Conservation (phyloP, 1,140 invertebrate species). For the Rhynchophorus ferrugineus region DNA sequence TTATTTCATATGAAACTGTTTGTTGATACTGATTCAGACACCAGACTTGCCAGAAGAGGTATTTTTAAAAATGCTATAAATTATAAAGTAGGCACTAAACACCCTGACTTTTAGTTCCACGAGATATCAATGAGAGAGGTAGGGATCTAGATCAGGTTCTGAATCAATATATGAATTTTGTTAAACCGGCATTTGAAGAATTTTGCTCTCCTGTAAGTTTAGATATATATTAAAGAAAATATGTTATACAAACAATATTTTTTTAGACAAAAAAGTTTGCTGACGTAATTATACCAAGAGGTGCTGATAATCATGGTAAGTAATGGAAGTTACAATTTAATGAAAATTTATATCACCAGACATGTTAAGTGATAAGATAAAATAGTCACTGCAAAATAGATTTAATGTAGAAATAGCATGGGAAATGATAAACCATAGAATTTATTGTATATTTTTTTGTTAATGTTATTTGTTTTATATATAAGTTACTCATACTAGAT, state of each 20-base stretch:
- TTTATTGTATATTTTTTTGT: too few relatives aligned
- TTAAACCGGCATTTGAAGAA: conserved; percentile 98
- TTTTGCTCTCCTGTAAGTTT: conserved; percentile 90
- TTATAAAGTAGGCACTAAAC: background rate
- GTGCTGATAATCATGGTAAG: conserved; percentile 92
- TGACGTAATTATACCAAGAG: conserved; percentile 96
- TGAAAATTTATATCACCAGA: background rate
- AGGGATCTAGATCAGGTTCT: conserved; percentile 90
- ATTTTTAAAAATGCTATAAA: conserved; percentile 19
- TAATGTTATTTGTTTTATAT: too few relatives aligned
- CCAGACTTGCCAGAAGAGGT: conserved; percentile 90
- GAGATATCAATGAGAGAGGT: conserved; percentile 91
- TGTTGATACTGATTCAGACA: conserved; percentile 98
- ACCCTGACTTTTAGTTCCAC: conserved; percentile 58
- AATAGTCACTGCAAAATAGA: conserved; percentile 39
- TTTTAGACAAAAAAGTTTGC: conserved; percentile 98
- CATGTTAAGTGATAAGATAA: conserved; percentile 10
- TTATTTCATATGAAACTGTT: conserved; percentile 99
- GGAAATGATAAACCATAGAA: too few relatives aligned
- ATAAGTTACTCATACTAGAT: too few relatives aligned
- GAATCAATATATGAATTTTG: conserved; percentile 94
- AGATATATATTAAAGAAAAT: background rate
- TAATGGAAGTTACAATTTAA: conserved; percentile 16
- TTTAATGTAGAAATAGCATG: too few relatives aligned
- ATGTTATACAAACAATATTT: too few relatives aligned